Conservation (phyloP, 2,888 invertebrate genomes). For the Mythimna ferrago region DNA sequence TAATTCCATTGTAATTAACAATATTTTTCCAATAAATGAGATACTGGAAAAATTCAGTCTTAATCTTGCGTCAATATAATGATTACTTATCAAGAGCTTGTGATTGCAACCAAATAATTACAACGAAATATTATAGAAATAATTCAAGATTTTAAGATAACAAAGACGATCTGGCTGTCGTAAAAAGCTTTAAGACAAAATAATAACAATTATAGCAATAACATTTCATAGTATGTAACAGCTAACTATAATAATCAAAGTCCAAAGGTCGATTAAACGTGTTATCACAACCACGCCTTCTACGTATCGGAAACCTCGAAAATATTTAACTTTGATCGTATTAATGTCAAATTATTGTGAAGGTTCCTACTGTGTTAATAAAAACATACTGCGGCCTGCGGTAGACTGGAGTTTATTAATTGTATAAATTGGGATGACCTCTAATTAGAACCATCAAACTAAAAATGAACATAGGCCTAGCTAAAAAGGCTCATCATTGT, state of each 20-base stretch:
- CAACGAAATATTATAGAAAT: background rate
- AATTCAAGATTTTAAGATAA: background rate
- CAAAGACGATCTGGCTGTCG: background rate
- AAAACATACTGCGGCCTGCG: conserved; percentile 3
- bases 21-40: background rate
- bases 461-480: background rate
- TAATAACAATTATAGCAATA: conserved; percentile 7
- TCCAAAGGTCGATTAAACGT: conserved; percentile 39
- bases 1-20: conserved; percentile 7
- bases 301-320: conserved; percentile 22
- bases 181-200: conserved; percentile 15
- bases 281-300: conserved; percentile 46
- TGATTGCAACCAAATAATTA: background rate
- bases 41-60: conserved; percentile 24
- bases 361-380: background rate
- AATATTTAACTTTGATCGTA: conserved; percentile 26
- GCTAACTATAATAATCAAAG: conserved; percentile 3
- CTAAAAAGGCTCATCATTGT: background rate
- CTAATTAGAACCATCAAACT: conserved; percentile 9
- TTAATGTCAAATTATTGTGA: background rate
- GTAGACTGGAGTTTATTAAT: background rate
- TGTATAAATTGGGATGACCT: conserved; percentile 4
- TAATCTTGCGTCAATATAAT: background rate
- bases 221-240: background rate
- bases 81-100: conserved; percentile 4